These are phyloP conservation scores for Anadara kagoshimensis DNA, from an alignment of 1,140 invertebrate species.

Conservation along the genomic window DNA sequence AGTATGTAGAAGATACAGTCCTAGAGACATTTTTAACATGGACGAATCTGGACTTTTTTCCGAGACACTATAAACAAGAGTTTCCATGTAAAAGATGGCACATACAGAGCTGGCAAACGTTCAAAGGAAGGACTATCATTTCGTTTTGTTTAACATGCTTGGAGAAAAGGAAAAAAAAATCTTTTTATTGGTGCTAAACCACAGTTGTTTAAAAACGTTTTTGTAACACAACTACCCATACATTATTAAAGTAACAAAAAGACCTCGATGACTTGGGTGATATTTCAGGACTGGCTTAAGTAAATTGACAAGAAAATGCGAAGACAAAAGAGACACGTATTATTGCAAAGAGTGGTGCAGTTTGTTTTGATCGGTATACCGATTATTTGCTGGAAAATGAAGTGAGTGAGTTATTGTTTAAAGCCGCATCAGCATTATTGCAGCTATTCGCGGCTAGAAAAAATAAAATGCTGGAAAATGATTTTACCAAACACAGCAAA, in stretches of 20 bases:
- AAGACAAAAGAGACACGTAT: conserved; percentile 27
- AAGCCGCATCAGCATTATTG: too few relatives aligned
- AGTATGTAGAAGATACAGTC: conserved; percentile 37
- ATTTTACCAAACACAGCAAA: too few relatives aligned
- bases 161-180: conserved; percentile 41
- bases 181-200: conserved; percentile 32
- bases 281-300: conserved; percentile 12
- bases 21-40: conserved; percentile 47
- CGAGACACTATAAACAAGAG: conserved; percentile 21
- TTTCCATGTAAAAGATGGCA: conserved; percentile 22
- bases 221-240: conserved; percentile 20
- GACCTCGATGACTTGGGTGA: conserved; percentile 43
- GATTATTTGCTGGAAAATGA: too few relatives aligned
- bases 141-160: conserved; percentile 29
- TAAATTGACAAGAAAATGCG: conserved; percentile 1
- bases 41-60: conserved; percentile 53
- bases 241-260: conserved; percentile 29
- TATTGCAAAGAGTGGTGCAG: too few relatives aligned
- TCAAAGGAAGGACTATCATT: conserved; percentile 42
- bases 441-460: too few relatives aligned
- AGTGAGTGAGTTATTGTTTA: too few relatives aligned
- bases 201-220: conserved; percentile 27
- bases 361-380: too few relatives aligned
- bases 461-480: too few relatives aligned
- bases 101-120: conserved; percentile 35